Base-by-base conservation (phyloP, 2,888 invertebrate species). In the Hypomecis punctinalis region DNA sequence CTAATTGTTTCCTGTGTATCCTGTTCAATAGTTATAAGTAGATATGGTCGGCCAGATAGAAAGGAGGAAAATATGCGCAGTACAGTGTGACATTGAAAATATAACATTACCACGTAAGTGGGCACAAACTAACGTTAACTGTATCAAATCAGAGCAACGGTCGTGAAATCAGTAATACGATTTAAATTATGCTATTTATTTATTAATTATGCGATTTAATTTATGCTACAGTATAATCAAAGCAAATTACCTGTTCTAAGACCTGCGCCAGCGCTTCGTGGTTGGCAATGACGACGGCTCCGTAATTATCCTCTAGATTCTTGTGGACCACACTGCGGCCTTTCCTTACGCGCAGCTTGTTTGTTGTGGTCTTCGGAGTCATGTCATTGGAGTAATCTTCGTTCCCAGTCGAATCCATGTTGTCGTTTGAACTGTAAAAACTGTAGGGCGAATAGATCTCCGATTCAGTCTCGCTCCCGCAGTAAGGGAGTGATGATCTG, bases 251-350 rank as follows among this genome's bases (percentile, higher is more conserved):
- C 94, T 97, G 97, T 90, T 98, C 97, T 70, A 97, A 94, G 77
- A 98, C 96, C 90, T 97, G 97, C 57, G 97, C 97, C 23, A 98
- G 94, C 6, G 97, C 97, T 89, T 98, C 97, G 82, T 97, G 97
- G 92, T 98, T 98, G 68, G 97, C 97, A 43, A 97, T 96, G 70
- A 97, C 96, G 42, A 98, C 97, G 47, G 97, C 97, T 13, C 97
- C 97, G 81, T 98, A 98, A 91, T 97, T 97, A 81, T 98, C 97
- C 82, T 98, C 97, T 69, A 98, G 94, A 83, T 96, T 97, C 80
- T 95, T 96, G 84, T 97, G 97, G 8, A 97, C 96, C 70, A 97
- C 95, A 84, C 96, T 97, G 66, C 97, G 94, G 57, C 96, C 96
- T 85, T 97, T 96, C 75, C 97, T 94, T 68, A 96, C 95, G 75